Evolutionary conservation across 2,797 vertebrate species (phyloP).

Genomic region (Pachyuromys duprasi): DNA sequence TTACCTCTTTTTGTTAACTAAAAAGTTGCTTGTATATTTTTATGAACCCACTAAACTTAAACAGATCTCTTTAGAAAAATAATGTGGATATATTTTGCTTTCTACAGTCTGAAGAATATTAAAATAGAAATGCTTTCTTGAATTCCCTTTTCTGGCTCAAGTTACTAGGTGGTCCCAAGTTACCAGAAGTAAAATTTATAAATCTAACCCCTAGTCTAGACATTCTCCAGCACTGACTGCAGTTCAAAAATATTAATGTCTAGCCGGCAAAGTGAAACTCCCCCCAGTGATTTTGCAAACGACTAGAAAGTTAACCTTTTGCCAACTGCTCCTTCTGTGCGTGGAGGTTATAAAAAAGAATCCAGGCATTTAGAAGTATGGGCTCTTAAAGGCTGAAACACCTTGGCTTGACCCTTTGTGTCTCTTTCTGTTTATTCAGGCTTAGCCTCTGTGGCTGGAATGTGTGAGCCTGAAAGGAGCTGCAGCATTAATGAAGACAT

Average conservation of each 20-base stretch:
- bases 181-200: slow-evolving; percentile 96
- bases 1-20: slow-evolving; percentile 83
- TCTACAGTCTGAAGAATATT: slow-evolving; percentile 90
- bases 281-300: slow-evolving; percentile 91
- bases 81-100: slow-evolving; percentile 90
- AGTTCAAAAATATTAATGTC: slow-evolving; percentile 94
- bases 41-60: slow-evolving; percentile 91
- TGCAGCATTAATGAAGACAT: slow-evolving; percentile 99
- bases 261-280: slow-evolving; percentile 92
- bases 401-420: slow-evolving; percentile 93
- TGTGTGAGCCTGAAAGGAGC: slow-evolving; percentile 99
- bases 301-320: slow-evolving; percentile 92
- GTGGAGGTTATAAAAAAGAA: slow-evolving; percentile 91
- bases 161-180: slow-evolving; percentile 95
- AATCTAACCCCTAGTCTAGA: slow-evolving; percentile 96
- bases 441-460: slow-evolving; percentile 99
- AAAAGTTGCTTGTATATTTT: slow-evolving; percentile 90
- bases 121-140: slow-evolving; percentile 93
- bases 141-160: slow-evolving; percentile 93
- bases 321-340: slow-evolving; percentile 90
- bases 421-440: slow-evolving; percentile 94
- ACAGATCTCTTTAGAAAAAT: slow-evolving; percentile 91
- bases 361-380: slow-evolving; percentile 89
- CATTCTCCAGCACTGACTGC: slow-evolving; percentile 93
- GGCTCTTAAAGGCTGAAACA: slow-evolving; percentile 90